Conservation (phyloP, 2,888 invertebrate species). For the Tachina fera region DNA sequence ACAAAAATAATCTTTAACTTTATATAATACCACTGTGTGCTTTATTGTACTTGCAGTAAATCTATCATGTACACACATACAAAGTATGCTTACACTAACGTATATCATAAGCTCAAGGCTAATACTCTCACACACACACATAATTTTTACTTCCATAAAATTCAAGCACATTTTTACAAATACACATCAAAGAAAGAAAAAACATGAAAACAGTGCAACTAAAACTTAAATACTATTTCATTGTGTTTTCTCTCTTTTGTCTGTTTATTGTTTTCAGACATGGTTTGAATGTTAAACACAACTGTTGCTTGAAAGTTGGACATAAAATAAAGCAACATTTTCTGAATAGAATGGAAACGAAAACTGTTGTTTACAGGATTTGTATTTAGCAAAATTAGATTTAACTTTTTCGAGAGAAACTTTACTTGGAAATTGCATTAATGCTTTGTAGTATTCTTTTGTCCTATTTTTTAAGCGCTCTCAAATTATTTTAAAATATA, state of each 20-base stretch:
- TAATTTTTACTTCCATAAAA: too few species aligned
- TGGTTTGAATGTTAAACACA: conserved; percentile 42
- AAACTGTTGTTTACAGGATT: background rate
- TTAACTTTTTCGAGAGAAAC: too few species aligned
- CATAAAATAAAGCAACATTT: background rate
- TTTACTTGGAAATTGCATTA: too few species aligned
- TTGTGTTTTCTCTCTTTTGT: background rate
- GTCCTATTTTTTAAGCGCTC: too few species aligned
- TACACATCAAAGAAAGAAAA: background rate
- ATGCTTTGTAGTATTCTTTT: too few species aligned
- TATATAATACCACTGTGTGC: background rate
- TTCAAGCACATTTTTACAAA: background rate
- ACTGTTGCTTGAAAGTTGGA: conserved; percentile 45
- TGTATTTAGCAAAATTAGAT: too few species aligned
- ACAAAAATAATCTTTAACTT: conserved; percentile 12
- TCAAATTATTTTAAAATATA: too few species aligned
- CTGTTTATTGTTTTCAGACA: conserved; percentile 7
- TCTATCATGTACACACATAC: conserved; percentile 20
- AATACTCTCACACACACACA: background rate
- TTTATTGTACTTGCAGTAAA: conserved; percentile 4
- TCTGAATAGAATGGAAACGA: background rate
- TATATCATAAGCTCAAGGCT: conserved; percentile 19
- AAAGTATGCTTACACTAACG: background rate
- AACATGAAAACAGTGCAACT: background rate
- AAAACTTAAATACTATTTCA: conserved; percentile 23